Percentiles rank a stretch among this genome's conserved stretches.
phyloP scores from a whole-genome alignment of 2,888 invertebrate species.

The Coenonympha glycerion region DNA sequence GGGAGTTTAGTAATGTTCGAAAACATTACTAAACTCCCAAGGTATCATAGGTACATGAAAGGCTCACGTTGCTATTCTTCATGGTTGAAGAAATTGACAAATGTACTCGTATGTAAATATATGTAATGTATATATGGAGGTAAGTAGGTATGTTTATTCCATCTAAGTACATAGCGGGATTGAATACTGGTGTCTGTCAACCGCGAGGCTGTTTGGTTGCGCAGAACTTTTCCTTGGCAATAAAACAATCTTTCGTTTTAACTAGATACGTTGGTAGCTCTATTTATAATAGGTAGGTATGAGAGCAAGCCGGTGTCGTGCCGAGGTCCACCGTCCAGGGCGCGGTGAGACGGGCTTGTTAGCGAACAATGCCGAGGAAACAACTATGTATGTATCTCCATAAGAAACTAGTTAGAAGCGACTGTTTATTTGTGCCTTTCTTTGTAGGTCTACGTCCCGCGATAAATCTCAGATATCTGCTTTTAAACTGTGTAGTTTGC shows the following conservation, averaged over 20 bases:
- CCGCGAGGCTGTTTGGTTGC: no score
- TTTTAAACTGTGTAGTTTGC: background rate
- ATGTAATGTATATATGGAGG: no score
- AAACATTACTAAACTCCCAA: no score
- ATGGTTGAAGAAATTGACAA: no score
- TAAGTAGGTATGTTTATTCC: no score
- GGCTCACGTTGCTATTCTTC: no score
- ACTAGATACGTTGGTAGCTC: background rate
- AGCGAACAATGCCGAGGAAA: conserved; percentile 60
- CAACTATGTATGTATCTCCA: conserved; percentile 41
- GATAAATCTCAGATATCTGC: conserved; percentile 2
- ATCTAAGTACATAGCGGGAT: no score
- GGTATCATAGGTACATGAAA: no score
- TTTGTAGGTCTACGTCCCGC: conserved; percentile 8
- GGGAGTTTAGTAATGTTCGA: no score
- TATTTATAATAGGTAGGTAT: background rate
- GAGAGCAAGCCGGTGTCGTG: conserved; percentile 44
- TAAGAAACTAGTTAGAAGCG: conserved; percentile 21
- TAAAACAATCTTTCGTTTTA: background rate
- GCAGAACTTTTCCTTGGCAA: background rate
- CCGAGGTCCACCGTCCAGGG: no score
- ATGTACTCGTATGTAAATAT: no score
- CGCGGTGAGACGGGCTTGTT: conserved; percentile 65
- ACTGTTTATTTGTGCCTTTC: conserved; percentile 18
- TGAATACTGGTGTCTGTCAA: no score